Conservation (phyloP, 2,888 invertebrate genomes). For the Drosophila setosimentum region DNA sequence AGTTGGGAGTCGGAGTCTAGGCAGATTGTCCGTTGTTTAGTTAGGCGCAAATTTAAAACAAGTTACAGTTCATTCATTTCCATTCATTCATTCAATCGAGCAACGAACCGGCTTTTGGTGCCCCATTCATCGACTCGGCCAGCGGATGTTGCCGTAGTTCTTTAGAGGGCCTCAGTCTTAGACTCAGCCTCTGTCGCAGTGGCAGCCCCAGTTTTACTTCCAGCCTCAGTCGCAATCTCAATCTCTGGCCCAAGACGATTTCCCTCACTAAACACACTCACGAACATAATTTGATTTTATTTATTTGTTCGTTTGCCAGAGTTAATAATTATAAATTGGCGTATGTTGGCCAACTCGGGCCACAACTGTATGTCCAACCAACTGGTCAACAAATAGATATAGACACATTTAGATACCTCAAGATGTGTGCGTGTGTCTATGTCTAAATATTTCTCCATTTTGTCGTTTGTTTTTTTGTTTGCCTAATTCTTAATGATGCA, state of each 20-base stretch:
- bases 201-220: constrained; percentile 5
- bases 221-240: constrained; percentile 22
- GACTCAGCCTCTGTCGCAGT: constrained; percentile 10
- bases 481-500: constrained; percentile 81
- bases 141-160: constrained; percentile 79
- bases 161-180: constrained; percentile 46
- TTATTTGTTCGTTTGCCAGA: constrained; percentile 75
- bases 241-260: constrained; percentile 35
- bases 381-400: constrained; percentile 42
- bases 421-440: constrained; percentile 28
- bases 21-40: constrained; percentile 73
- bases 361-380: constrained; percentile 31
- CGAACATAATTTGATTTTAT: constrained; percentile 75
- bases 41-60: constrained; percentile 76
- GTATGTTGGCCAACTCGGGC: constrained; percentile 69
- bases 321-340: constrained; percentile 81
- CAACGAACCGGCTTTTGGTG: constrained; percentile 54
- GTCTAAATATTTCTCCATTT: constrained; percentile 74
- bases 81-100: constrained; percentile 54
- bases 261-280: constrained; percentile 42
- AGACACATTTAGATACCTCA: constrained; percentile 39
- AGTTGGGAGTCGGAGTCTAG: constrained; percentile 39
- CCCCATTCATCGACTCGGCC: constrained; percentile 66
- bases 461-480: constrained; percentile 71
- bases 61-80: constrained; percentile 80